Percentiles rank a stretch among this genome's conserved stretches.
These are phyloP conservation scores for Leptodactylus fuscus DNA, from an alignment of 2,113 vertebrate genomes.

Conservation along the genomic window DNA sequence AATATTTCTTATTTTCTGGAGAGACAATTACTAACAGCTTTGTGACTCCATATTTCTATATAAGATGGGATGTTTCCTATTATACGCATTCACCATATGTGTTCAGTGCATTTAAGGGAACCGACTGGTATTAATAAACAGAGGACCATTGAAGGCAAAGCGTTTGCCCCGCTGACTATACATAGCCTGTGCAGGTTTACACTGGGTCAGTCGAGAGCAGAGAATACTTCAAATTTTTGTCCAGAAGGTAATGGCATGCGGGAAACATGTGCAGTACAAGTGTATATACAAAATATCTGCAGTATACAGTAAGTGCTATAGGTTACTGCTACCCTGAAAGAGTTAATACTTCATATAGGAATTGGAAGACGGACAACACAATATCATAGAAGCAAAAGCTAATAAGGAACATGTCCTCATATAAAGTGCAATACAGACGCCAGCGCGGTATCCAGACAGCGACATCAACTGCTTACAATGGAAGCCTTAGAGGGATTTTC, in stretches of 20 bases:
- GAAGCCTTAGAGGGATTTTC: background rate
- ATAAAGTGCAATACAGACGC: background rate
- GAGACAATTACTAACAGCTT: too few species aligned
- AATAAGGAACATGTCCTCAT: constrained; percentile 8
- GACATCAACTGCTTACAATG: background rate
- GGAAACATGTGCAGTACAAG: background rate
- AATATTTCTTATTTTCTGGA: too few species aligned
- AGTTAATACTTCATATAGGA: background rate
- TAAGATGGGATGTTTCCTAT: background rate
- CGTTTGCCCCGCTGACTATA: background rate
- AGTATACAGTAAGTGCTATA: background rate
- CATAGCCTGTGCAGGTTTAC: background rate
- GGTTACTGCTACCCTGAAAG: background rate
- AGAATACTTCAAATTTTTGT: background rate
- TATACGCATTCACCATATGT: background rate
- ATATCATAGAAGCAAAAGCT: background rate
- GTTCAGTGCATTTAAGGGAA: background rate
- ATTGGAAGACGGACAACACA: background rate
- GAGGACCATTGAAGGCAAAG: background rate
- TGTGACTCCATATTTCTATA: background rate
- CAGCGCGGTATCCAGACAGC: background rate
- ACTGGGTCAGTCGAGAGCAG: background rate
- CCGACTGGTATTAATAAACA: background rate
- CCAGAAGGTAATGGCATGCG: background rate
- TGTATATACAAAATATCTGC: too few species aligned